phyloP scores from a whole-genome alignment of 2,888 invertebrate species.

The Patella depressa region DNA sequence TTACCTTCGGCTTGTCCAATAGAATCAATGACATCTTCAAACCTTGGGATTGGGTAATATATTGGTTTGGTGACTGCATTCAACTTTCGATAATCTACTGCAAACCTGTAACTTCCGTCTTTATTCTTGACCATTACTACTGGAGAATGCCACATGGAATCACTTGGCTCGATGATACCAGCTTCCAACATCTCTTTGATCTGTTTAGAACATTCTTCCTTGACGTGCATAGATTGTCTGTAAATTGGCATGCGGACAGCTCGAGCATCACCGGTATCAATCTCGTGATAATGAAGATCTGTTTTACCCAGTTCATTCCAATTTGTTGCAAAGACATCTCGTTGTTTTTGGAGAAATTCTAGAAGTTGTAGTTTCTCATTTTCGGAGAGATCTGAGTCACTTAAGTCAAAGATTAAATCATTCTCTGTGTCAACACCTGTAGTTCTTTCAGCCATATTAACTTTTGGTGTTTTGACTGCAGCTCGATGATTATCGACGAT shows the following conservation, averaged over 20 bases:
- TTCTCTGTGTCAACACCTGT: not conserved
- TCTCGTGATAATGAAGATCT: slow-evolving; percentile 33
- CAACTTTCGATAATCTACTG: slow-evolving; percentile 35
- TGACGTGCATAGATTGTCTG: slow-evolving; percentile 25
- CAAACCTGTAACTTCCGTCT: slow-evolving; percentile 36
- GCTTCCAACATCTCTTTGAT: slow-evolving; percentile 33
- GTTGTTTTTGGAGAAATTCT: not conserved
- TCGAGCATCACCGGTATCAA: slow-evolving; percentile 35
- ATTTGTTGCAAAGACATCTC: slow-evolving; percentile 27
- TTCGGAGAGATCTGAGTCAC: slow-evolving; percentile 16
- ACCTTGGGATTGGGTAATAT: slow-evolving; percentile 32
- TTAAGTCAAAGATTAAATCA: slow-evolving; percentile 22
- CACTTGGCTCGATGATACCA: slow-evolving; percentile 14
- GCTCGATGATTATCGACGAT: not conserved
- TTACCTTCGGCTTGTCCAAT: slow-evolving; percentile 28
- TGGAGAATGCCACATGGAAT: slow-evolving; percentile 33
- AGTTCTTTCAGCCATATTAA: not conserved
- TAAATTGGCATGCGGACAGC: slow-evolving; percentile 32
- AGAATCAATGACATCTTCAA: slow-evolving; percentile 35
- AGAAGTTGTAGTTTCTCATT: slow-evolving; percentile 5
- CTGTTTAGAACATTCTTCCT: slow-evolving; percentile 28
- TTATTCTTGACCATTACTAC: slow-evolving; percentile 38
- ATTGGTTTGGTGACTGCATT: slow-evolving; percentile 36
- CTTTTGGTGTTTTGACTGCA: not conserved
- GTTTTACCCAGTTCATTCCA: slow-evolving; percentile 34